Evolutionary conservation across 2,888 invertebrate species (phyloP).

Genomic region (Silvanus unidentatus): DNA sequence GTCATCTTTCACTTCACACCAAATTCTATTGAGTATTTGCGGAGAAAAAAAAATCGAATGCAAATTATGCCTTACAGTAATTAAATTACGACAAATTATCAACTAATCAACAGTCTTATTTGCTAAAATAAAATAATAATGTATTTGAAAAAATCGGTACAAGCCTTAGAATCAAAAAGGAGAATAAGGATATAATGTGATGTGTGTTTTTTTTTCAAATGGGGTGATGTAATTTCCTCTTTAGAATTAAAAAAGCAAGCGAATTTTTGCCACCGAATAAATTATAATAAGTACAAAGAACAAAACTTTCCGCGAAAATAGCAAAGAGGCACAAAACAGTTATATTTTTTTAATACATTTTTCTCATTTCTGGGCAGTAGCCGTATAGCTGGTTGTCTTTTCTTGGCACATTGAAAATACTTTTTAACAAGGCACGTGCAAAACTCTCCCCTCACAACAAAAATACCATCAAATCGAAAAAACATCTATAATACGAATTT

Average conservation of each 20-base stretch:
- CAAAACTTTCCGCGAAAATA: background rate
- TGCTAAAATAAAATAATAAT: conserved; percentile 8
- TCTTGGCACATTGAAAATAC: conserved; percentile 40
- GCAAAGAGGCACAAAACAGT: too few relatives aligned
- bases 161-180: too few relatives aligned
- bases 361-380: conserved; percentile 37
- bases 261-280: background rate
- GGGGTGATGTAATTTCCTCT: conserved; percentile 4
- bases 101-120: conserved; percentile 21
- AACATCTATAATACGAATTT: too few relatives aligned
- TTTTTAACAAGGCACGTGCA: too few relatives aligned
- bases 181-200: too few relatives aligned
- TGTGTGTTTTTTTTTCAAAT: too few relatives aligned
- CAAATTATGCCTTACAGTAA: conserved; percentile 20
- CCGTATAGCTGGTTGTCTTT: conserved; percentile 41
- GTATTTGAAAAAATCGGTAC: conserved; percentile 3
- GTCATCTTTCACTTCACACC: background rate
- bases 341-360: conserved; percentile 10
- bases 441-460: too few relatives aligned
- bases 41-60: too few relatives aligned
- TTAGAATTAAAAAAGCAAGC: background rate
- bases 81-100: conserved; percentile 19
- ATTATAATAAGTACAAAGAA: background rate
- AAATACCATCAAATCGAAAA: too few relatives aligned
- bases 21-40: conserved; percentile 30